Evolutionary conservation across 2,113 vertebrate genomes (phyloP).

Genomic region (Syngnathoides biaculeatus): DNA sequence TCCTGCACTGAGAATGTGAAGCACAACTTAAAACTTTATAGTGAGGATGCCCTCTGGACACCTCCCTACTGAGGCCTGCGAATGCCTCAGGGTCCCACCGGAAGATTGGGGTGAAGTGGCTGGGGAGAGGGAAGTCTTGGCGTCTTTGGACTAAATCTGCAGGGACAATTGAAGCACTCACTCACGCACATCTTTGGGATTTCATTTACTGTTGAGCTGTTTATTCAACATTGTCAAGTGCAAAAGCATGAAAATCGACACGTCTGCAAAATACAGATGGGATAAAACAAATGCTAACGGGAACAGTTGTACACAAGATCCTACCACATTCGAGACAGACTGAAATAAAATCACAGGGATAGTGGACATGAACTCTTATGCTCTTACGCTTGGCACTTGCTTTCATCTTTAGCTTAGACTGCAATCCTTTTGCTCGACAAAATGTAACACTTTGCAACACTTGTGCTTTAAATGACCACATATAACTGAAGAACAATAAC

Average conservation of each 20-base stretch:
- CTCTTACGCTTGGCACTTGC: conserved; percentile 9
- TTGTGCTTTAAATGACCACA: conserved; percentile 49
- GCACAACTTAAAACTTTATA: too few relatives aligned
- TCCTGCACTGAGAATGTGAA: too few relatives aligned
- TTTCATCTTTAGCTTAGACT: conserved; percentile 35
- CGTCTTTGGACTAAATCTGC: too few relatives aligned
- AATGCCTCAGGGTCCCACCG: too few relatives aligned
- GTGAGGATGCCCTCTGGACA: too few relatives aligned
- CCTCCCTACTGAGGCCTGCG: too few relatives aligned
- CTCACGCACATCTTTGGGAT: neutral
- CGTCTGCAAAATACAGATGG: conserved; percentile 50
- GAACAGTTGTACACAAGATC: conserved; percentile 7
- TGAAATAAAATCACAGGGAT: neutral
- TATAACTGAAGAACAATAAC: conserved; percentile 38
- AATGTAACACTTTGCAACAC: conserved; percentile 26
- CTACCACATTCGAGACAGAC: neutral
- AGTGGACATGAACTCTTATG: neutral
- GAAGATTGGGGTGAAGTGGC: too few relatives aligned
- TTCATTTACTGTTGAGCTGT: conserved; percentile 67
- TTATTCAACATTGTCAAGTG: conserved; percentile 82
- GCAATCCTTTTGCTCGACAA: conserved; percentile 31
- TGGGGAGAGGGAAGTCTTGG: too few relatives aligned
- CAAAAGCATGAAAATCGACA: conserved; percentile 75
- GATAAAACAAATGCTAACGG: neutral
- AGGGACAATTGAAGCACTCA: neutral